Percentiles rank a stretch among this genome's conserved stretches.
Evolutionary conservation across 2,113 vertebrate species (phyloP).

Genomic region (Heterochromis multidens): DNA sequence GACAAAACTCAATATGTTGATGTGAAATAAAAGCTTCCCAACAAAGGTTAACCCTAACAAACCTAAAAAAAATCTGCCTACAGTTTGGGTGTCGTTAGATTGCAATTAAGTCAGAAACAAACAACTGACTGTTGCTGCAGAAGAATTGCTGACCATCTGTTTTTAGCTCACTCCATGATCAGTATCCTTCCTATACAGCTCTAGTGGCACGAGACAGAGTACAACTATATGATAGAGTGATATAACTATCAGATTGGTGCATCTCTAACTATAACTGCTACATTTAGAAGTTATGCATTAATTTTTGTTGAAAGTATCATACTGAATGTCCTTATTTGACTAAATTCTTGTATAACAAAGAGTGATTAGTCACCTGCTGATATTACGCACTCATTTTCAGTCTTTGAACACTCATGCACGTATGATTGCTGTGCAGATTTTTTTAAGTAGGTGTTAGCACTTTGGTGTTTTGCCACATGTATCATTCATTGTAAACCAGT

Average conservation of each 20-base stretch:
- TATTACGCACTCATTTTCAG: not conserved
- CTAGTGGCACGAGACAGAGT: not conserved
- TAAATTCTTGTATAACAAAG: not conserved
- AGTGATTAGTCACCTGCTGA: not conserved
- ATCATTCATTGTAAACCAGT: not conserved
- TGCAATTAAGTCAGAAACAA: not conserved
- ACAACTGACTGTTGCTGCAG: not conserved
- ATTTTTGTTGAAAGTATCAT: not conserved
- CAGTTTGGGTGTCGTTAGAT: not conserved
- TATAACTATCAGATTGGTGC: not conserved
- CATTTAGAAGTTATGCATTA: not conserved
- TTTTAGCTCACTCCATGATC: not conserved
- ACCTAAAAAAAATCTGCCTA: accelerated
- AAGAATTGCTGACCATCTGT: not conserved
- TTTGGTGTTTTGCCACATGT: not conserved
- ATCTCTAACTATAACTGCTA: not conserved
- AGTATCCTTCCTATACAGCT: not conserved
- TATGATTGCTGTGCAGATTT: not conserved
- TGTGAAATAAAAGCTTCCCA: not conserved
- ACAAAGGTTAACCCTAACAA: not conserved
- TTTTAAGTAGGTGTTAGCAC: not conserved
- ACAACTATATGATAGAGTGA: not conserved
- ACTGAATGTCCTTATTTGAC: not conserved
- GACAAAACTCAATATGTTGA: not conserved
- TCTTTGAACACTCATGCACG: not conserved